phyloP scores from a whole-genome alignment of 2,888 invertebrate genomes.

The Alentia gelatinosa region DNA sequence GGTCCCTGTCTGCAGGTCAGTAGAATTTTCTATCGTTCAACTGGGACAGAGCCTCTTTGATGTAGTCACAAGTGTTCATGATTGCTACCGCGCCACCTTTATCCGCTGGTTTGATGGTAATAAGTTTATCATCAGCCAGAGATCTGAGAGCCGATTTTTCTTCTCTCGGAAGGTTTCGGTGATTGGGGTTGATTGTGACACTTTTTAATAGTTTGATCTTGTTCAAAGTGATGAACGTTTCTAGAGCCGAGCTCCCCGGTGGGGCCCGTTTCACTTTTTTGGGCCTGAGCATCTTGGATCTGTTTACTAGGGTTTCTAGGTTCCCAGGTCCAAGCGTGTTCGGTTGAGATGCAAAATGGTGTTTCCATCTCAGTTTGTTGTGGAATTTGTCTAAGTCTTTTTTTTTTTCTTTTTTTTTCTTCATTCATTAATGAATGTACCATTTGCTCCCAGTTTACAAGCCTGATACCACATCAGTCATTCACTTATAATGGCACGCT shows the following conservation, averaged over 20 bases:
- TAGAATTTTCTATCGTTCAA: background rate
- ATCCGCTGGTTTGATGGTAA: slow-evolving; percentile 10
- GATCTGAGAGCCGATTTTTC: background rate
- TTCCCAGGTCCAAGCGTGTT: too few relatives aligned
- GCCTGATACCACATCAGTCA: too few relatives aligned
- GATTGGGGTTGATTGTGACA: background rate
- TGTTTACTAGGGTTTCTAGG: too few relatives aligned
- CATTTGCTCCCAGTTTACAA: too few relatives aligned
- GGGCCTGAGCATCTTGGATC: too few relatives aligned
- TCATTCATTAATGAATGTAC: too few relatives aligned
- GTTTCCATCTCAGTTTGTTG: too few relatives aligned
- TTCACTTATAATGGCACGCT: too few relatives aligned
- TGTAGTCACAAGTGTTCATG: background rate
- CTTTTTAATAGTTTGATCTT: background rate
- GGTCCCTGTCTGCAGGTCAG: background rate
- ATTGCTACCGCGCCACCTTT: background rate
- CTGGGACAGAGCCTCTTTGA: background rate
- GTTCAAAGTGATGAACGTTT: background rate
- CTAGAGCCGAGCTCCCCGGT: background rate
- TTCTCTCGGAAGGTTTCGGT: background rate
- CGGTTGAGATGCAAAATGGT: too few relatives aligned
- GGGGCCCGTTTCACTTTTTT: too few relatives aligned
- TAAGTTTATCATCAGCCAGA: background rate
- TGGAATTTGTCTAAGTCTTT: too few relatives aligned
- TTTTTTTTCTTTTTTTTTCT: too few relatives aligned